phyloP scores from a whole-genome alignment of 2,113 vertebrate genomes.

The Chiloscyllium plagiosum region DNA sequence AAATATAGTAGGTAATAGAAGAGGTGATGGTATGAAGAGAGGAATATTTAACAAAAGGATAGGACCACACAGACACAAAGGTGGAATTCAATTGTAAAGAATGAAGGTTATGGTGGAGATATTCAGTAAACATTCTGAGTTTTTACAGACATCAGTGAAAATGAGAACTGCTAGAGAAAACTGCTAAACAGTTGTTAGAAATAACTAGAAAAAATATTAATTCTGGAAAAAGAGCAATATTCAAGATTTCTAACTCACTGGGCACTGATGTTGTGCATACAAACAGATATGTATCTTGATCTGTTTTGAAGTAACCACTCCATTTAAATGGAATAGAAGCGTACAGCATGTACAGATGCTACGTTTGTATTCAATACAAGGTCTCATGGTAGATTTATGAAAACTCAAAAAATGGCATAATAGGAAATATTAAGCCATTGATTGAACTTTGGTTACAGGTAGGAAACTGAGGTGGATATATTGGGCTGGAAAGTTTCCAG shows the following conservation, averaged over 20 bases:
- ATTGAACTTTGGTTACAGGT: neutral
- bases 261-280: neutral
- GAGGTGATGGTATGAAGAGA: neutral
- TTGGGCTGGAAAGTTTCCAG: no score
- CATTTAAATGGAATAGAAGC: neutral
- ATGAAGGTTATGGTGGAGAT: neutral
- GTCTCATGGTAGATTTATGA: neutral
- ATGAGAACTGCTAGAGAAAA: neutral
- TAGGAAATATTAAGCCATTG: neutral
- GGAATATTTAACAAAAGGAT: neutral
- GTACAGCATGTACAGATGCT: neutral
- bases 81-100: neutral
- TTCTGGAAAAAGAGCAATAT: neutral
- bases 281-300: neutral
- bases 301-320: neutral
- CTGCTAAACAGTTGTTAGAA: neutral
- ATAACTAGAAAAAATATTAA: neutral
- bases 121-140: neutral
- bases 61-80: neutral
- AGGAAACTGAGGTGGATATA: neutral
- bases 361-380: neutral
- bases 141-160: neutral
- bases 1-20: neutral
- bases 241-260: neutral
- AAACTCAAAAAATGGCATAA: neutral